Percentiles rank a stretch among this genome's conserved stretches.
Evolutionary conservation across 2,797 vertebrate genomes (phyloP).

Genomic region (Prunella strophiata): DNA sequence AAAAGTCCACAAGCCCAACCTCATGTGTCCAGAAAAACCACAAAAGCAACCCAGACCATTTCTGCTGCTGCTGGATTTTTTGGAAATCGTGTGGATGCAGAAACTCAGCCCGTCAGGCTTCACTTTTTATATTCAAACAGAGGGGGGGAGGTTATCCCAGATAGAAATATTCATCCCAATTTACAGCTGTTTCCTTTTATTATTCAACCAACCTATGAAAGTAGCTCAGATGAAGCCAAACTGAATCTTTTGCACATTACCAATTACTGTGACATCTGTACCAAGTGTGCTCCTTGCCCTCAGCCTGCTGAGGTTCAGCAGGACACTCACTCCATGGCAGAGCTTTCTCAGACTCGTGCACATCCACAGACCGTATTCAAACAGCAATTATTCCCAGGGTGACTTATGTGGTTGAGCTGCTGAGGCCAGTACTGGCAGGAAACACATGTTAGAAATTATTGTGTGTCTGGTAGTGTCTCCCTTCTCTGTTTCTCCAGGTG

Average conservation of each 20-base stretch:
- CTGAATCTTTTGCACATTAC: background rate
- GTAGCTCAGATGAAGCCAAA: background rate
- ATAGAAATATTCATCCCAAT: background rate
- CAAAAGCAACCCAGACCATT: background rate
- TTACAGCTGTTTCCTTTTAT: background rate
- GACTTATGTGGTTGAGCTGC: slow-evolving; percentile 28
- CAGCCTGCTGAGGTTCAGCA: background rate
- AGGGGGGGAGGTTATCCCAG: background rate
- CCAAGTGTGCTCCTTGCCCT: background rate
- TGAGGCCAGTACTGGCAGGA: slow-evolving; percentile 34
- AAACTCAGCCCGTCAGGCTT: background rate
- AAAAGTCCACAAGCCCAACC: background rate
- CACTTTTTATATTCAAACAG: background rate
- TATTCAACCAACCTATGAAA: background rate
- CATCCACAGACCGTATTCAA: background rate
- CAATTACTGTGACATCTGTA: background rate
- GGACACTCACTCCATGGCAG: background rate
- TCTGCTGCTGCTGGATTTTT: background rate
- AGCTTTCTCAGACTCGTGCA: background rate
- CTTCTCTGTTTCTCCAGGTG: slow-evolving; percentile 69
- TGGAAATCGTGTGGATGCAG: background rate
- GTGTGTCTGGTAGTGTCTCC: slow-evolving; percentile 63
- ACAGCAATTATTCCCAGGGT: background rate
- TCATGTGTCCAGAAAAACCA: background rate
- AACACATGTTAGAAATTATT: slow-evolving; percentile 68